Evolutionary conservation across 2,797 vertebrate genomes (phyloP).

Genomic region (Falco rusticolus): DNA sequence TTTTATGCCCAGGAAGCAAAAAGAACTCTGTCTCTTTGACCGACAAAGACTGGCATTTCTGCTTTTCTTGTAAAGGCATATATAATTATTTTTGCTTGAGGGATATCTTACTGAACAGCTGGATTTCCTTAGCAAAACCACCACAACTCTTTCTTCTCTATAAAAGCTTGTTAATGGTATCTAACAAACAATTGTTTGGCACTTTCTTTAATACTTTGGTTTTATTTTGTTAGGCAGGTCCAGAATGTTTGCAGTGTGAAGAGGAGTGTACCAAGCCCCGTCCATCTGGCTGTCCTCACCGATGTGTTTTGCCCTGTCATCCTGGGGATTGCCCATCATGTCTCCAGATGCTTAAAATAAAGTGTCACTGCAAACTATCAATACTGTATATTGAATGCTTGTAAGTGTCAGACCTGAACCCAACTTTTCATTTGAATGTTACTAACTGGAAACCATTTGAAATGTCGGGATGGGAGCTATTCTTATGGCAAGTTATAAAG

Average conservation of each 20-base stretch:
- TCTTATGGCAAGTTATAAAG: neutral
- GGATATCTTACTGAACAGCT: neutral
- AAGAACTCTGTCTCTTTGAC: neutral
- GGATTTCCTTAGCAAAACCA: neutral
- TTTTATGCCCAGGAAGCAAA: neutral
- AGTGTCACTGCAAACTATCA: conserved; percentile 91
- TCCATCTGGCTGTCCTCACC: conserved; percentile 83
- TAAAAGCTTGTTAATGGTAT: neutral
- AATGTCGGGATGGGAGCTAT: neutral
- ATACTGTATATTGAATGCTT: conserved; percentile 84
- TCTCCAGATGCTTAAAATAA: conserved; percentile 86
- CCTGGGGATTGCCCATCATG: conserved; percentile 83
- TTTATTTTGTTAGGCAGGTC: conserved; percentile 76
- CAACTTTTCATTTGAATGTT: neutral
- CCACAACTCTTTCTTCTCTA: neutral
- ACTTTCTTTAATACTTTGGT: neutral
- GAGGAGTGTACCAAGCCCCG: conserved; percentile 83
- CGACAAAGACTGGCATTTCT: neutral
- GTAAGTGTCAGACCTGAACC: conserved; percentile 71
- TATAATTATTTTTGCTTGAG: neutral
- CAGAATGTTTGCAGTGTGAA: conserved; percentile 85
- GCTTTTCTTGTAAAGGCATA: neutral
- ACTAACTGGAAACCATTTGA: neutral
- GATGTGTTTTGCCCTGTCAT: conserved; percentile 85
- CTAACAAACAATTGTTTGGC: neutral